Conservation (phyloP, 2,888 invertebrate genomes). For the Spatulosminthurus flaviceps region DNA sequence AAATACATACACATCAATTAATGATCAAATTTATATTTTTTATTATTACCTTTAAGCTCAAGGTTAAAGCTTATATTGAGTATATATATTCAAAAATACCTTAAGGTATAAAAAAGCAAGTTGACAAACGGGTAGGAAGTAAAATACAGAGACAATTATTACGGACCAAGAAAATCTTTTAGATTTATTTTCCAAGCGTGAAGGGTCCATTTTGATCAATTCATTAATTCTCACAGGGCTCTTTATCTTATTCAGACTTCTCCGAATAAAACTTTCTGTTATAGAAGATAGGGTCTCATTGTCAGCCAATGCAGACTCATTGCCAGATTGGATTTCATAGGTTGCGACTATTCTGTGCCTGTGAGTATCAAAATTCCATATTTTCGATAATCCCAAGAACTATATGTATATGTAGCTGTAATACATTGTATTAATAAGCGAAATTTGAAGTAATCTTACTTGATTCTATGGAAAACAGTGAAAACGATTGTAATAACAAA, state of each 20-base stretch:
- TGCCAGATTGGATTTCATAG: too few relatives aligned
- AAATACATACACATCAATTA: background rate
- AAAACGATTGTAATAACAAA: background rate
- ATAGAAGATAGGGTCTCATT: too few relatives aligned
- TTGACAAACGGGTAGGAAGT: constrained; percentile 84
- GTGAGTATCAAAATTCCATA: too few relatives aligned
- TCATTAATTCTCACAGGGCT: constrained; percentile 30
- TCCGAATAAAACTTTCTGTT: background rate
- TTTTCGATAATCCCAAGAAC: too few relatives aligned
- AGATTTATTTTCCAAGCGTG: constrained; percentile 71
- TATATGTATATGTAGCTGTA: too few relatives aligned
- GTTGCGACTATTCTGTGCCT: too few relatives aligned
- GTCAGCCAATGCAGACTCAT: too few relatives aligned
- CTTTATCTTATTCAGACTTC: background rate
- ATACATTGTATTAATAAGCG: too few relatives aligned
- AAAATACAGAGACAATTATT: constrained; percentile 82
- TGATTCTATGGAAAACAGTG: background rate
- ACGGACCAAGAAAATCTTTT: constrained; percentile 79
- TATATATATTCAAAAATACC: constrained; percentile 26
- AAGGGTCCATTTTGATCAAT: constrained; percentile 35
- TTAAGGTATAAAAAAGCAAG: constrained; percentile 69
- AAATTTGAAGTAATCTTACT: constrained; percentile 2
- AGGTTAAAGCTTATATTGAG: too few relatives aligned
- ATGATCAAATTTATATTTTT: too few relatives aligned
- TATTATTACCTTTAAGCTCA: too few relatives aligned